A percentile compares a stretch with the other conserved stretches of the same genome.
Evolutionary conservation across 37 sponge, comb jelly and placozoan genomes (phyloP).

Genomic region (Aplysina aerophoba): DNA sequence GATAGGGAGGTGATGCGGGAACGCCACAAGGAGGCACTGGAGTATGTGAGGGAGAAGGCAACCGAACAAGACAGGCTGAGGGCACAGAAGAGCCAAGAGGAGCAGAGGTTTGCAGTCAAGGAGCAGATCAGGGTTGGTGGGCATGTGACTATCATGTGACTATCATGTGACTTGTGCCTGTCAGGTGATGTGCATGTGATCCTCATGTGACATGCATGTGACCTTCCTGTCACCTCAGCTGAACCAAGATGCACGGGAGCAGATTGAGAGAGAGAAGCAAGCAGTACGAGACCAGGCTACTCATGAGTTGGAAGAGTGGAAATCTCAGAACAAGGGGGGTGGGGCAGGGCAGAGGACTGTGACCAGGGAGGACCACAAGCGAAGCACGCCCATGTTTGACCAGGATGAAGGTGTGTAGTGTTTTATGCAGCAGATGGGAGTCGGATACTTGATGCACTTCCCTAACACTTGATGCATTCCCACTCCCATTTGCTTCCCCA

Average conservation of each 20-base stretch:
- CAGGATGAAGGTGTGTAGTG: no score
- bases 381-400: no score
- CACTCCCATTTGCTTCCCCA: no score
- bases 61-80: slow-evolving; percentile 47
- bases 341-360: no score
- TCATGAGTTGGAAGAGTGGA: slow-evolving; percentile 79
- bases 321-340: slow-evolving; percentile 9
- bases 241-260: slow-evolving; percentile 71
- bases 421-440: no score
- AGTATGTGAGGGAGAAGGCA: slow-evolving; percentile 38
- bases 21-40: slow-evolving; percentile 44
- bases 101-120: slow-evolving; percentile 68
- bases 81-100: slow-evolving; percentile 72
- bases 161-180: slow-evolving; percentile 58
- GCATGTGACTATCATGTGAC: neutral
- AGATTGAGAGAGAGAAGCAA: slow-evolving; percentile 80
- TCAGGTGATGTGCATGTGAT: neutral
- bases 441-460: no score
- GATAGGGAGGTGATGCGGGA: slow-evolving; percentile 12
- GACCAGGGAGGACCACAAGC: no score
- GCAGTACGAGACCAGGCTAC: slow-evolving; percentile 78
- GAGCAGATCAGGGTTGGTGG: slow-evolving; percentile 69
- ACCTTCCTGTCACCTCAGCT: slow-evolving; percentile 8
- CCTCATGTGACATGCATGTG: slow-evolving; percentile 48
- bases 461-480: no score